Evolutionary conservation across 2,113 vertebrate genomes (phyloP).

Genomic region (Crotalus helleri): DNA sequence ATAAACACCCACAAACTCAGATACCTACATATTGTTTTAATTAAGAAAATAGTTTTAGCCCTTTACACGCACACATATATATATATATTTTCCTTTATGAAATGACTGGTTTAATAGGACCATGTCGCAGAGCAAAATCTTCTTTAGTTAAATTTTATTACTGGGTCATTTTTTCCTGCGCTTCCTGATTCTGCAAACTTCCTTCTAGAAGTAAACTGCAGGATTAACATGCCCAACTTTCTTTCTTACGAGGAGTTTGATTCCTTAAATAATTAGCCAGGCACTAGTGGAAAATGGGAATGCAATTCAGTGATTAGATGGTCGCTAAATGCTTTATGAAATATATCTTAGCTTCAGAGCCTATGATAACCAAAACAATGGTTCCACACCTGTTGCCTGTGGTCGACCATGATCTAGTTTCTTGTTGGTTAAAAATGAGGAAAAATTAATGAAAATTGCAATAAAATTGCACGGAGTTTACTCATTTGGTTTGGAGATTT

Average conservation of each 20-base stretch:
- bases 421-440: neutral
- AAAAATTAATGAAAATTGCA: neutral
- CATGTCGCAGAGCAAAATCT: neutral
- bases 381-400: neutral
- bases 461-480: neutral
- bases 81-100: neutral
- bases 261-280: neutral
- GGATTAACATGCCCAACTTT: constrained; percentile 11
- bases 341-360: neutral
- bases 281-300: neutral
- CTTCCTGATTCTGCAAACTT: neutral
- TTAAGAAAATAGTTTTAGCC: no score
- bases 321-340: neutral
- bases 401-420: constrained; percentile 1
- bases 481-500: constrained; percentile 21
- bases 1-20: neutral
- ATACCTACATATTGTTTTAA: neutral
- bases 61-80: neutral
- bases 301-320: neutral
- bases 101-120: neutral
- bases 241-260: constrained; percentile 15
- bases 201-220: neutral
- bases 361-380: neutral
- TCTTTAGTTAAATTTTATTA: neutral
- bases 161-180: neutral